phyloP scores from a whole-genome alignment of 2,113 vertebrate genomes.

The Ibidorhyncha struthersii region DNA sequence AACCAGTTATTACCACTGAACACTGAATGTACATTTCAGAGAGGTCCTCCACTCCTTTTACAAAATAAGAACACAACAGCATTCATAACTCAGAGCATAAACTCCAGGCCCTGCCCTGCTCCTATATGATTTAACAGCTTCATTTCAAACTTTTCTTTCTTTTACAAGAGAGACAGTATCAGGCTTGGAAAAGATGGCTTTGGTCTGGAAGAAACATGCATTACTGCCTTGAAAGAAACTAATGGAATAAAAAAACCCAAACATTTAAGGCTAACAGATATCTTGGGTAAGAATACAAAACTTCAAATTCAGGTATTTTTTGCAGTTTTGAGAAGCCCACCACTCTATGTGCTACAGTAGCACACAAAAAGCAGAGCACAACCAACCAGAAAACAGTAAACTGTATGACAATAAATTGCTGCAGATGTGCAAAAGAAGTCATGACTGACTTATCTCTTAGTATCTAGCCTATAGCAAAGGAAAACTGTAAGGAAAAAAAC shows the following conservation, averaged over 20 bases:
- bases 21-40: background rate
- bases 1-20: background rate
- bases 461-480: background rate
- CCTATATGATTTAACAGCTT: background rate
- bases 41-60: background rate
- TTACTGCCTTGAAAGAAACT: background rate
- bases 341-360: background rate
- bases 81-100: background rate
- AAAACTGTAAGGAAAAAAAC: background rate
- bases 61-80: background rate
- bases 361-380: background rate
- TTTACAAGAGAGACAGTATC: background rate
- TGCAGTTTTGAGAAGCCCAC: background rate
- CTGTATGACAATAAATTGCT: background rate
- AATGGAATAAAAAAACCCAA: background rate
- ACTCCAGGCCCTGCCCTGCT: background rate
- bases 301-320: background rate
- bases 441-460: background rate
- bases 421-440: background rate
- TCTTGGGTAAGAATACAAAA: background rate
- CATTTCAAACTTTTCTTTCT: background rate
- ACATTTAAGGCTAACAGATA: background rate
- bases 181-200: background rate
- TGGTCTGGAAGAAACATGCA: background rate
- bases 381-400: background rate